These are phyloP conservation scores for Jaculus jaculus DNA, from an alignment of 2,113 vertebrate species.

Conservation along the genomic window DNA sequence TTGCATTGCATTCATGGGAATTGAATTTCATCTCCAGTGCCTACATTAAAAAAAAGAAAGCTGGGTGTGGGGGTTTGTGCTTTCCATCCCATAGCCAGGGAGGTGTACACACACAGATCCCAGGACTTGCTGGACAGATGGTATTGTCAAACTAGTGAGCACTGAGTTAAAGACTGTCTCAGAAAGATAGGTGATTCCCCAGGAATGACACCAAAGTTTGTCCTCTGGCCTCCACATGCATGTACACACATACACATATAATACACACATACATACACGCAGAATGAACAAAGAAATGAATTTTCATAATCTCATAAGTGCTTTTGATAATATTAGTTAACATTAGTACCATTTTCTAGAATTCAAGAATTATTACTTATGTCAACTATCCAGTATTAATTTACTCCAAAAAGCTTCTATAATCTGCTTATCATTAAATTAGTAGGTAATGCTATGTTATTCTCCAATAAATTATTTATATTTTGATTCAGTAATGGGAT, in stretches of 20 bases:
- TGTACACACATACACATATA: background rate
- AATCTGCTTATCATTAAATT: background rate
- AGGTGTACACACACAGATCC: too few relatives aligned
- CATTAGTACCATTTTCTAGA: background rate
- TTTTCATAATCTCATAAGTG: background rate
- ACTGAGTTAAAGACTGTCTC: too few relatives aligned
- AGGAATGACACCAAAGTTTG: background rate
- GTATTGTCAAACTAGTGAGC: too few relatives aligned
- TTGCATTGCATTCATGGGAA: background rate
- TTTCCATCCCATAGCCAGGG: too few relatives aligned
- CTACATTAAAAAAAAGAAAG: too few relatives aligned
- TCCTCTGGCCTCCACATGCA: background rate
- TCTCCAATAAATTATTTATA: background rate
- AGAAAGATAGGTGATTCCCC: too few relatives aligned
- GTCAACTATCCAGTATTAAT: background rate
- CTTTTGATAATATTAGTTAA: background rate
- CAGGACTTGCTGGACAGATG: too few relatives aligned
- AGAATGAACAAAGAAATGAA: background rate
- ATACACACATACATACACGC: background rate
- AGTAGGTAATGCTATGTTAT: background rate
- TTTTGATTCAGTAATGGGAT: background rate
- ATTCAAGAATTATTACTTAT: background rate
- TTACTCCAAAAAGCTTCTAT: background rate
- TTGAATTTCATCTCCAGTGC: background rate
- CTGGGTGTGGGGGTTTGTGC: too few relatives aligned